Conservation (phyloP, 2,888 invertebrate genomes). For the Lasioglossum zephyrum region DNA sequence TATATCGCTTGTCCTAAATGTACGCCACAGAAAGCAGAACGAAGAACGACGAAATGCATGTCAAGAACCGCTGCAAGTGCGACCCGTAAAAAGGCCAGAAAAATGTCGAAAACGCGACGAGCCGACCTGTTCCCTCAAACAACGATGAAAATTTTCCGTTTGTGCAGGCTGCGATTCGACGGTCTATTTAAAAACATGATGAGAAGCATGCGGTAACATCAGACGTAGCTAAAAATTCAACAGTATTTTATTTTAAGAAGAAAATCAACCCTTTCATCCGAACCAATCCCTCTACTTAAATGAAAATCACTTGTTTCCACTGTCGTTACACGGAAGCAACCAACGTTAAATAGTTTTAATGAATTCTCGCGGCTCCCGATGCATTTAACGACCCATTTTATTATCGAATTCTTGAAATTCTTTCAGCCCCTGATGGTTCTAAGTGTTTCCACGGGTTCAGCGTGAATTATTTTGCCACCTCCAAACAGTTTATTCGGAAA, state of each 20-base stretch:
- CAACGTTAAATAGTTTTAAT: constrained; percentile 28
- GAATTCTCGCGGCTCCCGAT: constrained; percentile 33
- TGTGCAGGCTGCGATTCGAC: neutral
- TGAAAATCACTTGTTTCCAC: too few species aligned
- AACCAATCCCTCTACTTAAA: too few species aligned
- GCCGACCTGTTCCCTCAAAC: neutral
- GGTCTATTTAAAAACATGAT: neutral
- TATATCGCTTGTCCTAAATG: neutral
- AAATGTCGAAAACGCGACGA: neutral
- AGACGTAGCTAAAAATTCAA: too few species aligned
- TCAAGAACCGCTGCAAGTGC: constrained; percentile 18
- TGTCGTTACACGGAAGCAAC: too few species aligned
- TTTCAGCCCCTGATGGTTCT: neutral
- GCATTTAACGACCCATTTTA: constrained; percentile 35
- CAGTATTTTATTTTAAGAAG: too few species aligned
- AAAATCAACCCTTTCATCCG: too few species aligned
- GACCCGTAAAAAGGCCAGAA: neutral
- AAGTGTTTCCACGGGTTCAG: neutral
- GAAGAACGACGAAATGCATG: constrained; percentile 9
- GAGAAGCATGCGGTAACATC: neutral
- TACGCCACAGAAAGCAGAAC: neutral
- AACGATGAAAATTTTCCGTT: neutral
- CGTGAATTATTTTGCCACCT: constrained; percentile 24
- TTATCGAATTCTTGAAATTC: constrained; percentile 11
- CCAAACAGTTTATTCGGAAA: constrained; percentile 43